Evolutionary conservation across 1,140 invertebrate genomes (phyloP).

Genomic region (Nebria ingens): DNA sequence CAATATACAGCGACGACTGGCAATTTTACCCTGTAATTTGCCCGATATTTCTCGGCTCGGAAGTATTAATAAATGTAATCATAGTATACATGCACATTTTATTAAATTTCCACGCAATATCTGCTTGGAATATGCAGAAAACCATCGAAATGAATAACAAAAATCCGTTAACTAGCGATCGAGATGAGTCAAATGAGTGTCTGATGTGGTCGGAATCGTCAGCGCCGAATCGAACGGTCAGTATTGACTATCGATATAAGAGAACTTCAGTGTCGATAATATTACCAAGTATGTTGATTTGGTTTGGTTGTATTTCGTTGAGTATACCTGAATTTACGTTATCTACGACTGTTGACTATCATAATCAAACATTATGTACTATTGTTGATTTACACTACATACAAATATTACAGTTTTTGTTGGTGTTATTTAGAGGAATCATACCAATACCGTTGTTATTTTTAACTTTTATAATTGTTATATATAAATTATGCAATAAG

Average conservation of each 20-base stretch:
- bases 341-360: conserved; percentile 22
- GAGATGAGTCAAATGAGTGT: conserved; percentile 40
- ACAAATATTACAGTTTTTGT: conserved; percentile 23
- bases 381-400: conserved; percentile 24
- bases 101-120: conserved; percentile 42
- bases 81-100: conserved; percentile 40
- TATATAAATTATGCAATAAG: conserved; percentile 22
- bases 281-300: conserved; percentile 40
- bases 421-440: conserved; percentile 24
- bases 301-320: conserved; percentile 41
- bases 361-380: conserved; percentile 24
- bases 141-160: conserved; percentile 22
- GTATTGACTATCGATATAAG: conserved; percentile 36
- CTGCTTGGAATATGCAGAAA: conserved; percentile 35
- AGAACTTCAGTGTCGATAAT: conserved; percentile 35
- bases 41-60: conserved; percentile 37
- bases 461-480: conserved; percentile 21
- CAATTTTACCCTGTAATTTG: conserved; percentile 36
- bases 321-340: conserved; percentile 41
- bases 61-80: conserved; percentile 40
- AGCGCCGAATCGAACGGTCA: conserved; percentile 35
- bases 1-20: conserved; percentile 37
- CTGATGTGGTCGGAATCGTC: conserved; percentile 34
- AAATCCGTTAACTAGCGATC: conserved; percentile 30
- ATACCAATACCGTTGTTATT: conserved; percentile 24